Base-by-base conservation (phyloP, 2,888 invertebrate genomes). In the Helobdella robusta region DNA sequence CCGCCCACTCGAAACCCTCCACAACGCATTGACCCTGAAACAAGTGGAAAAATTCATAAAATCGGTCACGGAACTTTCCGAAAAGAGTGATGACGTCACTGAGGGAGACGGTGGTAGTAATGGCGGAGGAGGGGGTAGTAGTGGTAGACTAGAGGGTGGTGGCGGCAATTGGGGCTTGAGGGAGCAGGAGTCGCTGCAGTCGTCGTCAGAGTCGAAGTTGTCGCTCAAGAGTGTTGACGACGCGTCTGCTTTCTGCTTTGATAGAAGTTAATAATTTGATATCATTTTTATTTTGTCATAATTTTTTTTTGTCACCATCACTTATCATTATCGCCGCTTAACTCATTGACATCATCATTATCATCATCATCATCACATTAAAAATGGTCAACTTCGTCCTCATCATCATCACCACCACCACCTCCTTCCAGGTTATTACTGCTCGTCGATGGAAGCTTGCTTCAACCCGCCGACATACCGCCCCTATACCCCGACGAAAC, bases 1-100 rank as follows among this genome's bases (percentile, higher is more conserved):
- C 73, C 86, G 95, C 36, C 94, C 95, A 1, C 82, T 98, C 79
- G 97, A 98, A 83, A 98, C 97, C 3, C 83, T 98, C 68, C 97
- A 98, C 84, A 97, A 98, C 82, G 91, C 93, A 59, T 83, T 97
- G 72, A 94, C 93, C 60, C 83, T 94, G 75, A 86, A 88, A 52
- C 92, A 95, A 78, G 82, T 97, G 74, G 94, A 95, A 79, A 83
- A 72, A 54, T 97, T 93, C 81, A 82, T 97, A 54, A 67, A 56
- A 32, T 30, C 32, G 25, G 28, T 28, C 28, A 56, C 56, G 56
- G 56, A 56, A 6, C n/a, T n/a, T 11, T 56, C 32, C 56, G 32
- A n/a, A 1, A 56, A 56, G 32, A 56, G 25, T 28, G 30, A 28
- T 32, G 56, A 56, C 56, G n/a, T n/a, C n/a, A n/a, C n/a, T n/a